Evolutionary conservation across 1,140 invertebrate species (phyloP), one percentile per base, ranked within the genome.

Genomic region (Diorhabda carinulata): DNA sequence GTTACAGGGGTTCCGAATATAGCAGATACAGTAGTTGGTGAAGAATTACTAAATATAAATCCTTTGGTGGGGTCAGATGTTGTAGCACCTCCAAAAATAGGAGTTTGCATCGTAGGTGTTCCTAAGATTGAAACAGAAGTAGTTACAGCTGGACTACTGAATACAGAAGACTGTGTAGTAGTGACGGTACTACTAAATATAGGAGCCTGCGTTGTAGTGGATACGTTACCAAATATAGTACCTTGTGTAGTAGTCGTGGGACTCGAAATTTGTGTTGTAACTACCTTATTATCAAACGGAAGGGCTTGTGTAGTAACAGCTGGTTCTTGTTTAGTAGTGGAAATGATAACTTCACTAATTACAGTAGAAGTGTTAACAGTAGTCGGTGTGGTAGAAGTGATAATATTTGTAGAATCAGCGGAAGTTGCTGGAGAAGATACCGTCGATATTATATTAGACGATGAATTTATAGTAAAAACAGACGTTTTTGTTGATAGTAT

Each of bases 1-100:
- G 61, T 42, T 57, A 41, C 42, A 60, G 61, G n/a, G 10, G 65
- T 42, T 4, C 70, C 57, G 58, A 71, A 71, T 43, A 69, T 61
- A 2, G 67, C 66, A 10, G 45, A 7, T 43, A 52, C 5, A 5
- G 57, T 5, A n/a, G 25, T 52, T 4, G 57, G 43, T 59, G 65
- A 9, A 25, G 63, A 7, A 9, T 43, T 64, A 2, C 43, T 40
- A 47, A 64, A 10, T 9, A 47, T 52, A 25, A 40, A 52, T 52
- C 8, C 10, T 64, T 64, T 43, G 43, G 25, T 25, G 25, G 25
- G 25, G 25, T 25, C 25, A 1, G 64, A 7, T 59, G n/a, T 9
- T n/a, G 67, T 62, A 52, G 47, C 8, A 43, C 43, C 6, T 47
- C 64, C 45, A 65, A 65, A 65, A 44, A 67, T 43, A 67, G 58